Evolutionary conservation across 2,888 invertebrate genomes (phyloP), one percentile per base, ranked within the genome.

Genomic region (Hemicrepidius hirtus): DNA sequence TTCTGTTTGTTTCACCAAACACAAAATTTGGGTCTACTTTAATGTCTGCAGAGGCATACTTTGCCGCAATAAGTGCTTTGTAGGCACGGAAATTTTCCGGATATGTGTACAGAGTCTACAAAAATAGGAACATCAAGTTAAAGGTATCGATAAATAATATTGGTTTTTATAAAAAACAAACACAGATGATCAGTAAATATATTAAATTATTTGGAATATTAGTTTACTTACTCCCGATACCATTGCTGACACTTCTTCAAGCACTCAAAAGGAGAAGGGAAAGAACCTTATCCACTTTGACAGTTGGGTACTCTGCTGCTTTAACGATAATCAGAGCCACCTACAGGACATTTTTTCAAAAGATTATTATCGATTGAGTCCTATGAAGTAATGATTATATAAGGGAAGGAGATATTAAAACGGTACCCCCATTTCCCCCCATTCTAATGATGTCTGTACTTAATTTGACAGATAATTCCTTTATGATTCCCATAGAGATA

Each of bases 31-130:
- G 90, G 80, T 93, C 93, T 80, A 96, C 89, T 90, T 94, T 94
- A 84, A 97, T 90, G 85, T 94, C 92, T 82, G 93, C 93, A 83
- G 97, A 97, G 81, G 98, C 96, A 89, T 95, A 98, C 89, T 97
- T 93, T 86, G 99, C 98, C 85, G 99, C 98, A 87, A 99, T 97
- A 86, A 98, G 93, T 86, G 94, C 96, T 90, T 99, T 99, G 88
- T 94, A 96, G 82, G 98, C 97, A 88, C 99, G 95, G 91, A 98
- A 98, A 91, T 98, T 99, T 88, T 97, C 96, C 83, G 97, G 95
- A 90, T 97, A 97, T 87, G 98, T 98, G 91, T 97, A 99, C 85
- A 99, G 92, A 88, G 97, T 98, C 97, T 97, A 91, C 62, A 89
- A 85, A 77, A 80, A 79, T 77, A 76, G 37, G 37, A 40, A 20